These are phyloP conservation scores for Drymonia ruficornis DNA, from an alignment of 2,888 invertebrate genomes.

Conservation along the genomic window DNA sequence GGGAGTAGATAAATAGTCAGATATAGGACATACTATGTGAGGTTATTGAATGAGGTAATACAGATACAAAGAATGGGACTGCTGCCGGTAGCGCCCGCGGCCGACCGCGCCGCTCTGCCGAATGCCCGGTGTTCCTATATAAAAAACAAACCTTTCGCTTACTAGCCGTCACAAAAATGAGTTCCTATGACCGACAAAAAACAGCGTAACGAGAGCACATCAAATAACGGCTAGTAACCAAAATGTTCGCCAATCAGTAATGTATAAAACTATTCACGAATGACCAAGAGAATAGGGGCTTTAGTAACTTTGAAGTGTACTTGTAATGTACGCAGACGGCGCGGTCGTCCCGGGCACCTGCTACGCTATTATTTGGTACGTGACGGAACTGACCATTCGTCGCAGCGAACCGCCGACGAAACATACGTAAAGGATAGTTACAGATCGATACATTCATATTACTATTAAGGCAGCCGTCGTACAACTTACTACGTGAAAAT, in stretches of 20 bases:
- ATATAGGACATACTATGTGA: constrained; percentile 66
- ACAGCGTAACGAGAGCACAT: too few relatives aligned
- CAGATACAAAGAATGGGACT: constrained; percentile 58
- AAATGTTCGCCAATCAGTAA: background rate
- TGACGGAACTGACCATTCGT: constrained; percentile 47
- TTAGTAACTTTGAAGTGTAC: background rate
- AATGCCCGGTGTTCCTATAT: background rate
- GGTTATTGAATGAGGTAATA: constrained; percentile 80
- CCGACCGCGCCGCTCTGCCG: constrained; percentile 20
- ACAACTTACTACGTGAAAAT: constrained; percentile 61
- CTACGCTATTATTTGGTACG: constrained; percentile 81
- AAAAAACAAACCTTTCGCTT: background rate
- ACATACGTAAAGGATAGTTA: constrained; percentile 62
- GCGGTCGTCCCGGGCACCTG: constrained; percentile 34
- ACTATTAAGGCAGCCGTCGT: constrained; percentile 76
- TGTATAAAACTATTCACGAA: background rate
- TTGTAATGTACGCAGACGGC: constrained; percentile 16
- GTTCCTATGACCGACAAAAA: background rate
- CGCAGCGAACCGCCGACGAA: constrained; percentile 45
- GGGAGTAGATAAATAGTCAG: constrained; percentile 63
- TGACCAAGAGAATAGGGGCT: background rate
- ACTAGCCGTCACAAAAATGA: background rate
- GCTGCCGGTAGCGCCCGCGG: constrained; percentile 41
- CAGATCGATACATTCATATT: constrained; percentile 60
- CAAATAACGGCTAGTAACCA: background rate